A percentile compares a stretch with the other conserved stretches of the same genome.
These are phyloP conservation scores for Thaumetopoea pityocampa DNA, from an alignment of 1,140 invertebrate genomes.

Conservation along the genomic window DNA sequence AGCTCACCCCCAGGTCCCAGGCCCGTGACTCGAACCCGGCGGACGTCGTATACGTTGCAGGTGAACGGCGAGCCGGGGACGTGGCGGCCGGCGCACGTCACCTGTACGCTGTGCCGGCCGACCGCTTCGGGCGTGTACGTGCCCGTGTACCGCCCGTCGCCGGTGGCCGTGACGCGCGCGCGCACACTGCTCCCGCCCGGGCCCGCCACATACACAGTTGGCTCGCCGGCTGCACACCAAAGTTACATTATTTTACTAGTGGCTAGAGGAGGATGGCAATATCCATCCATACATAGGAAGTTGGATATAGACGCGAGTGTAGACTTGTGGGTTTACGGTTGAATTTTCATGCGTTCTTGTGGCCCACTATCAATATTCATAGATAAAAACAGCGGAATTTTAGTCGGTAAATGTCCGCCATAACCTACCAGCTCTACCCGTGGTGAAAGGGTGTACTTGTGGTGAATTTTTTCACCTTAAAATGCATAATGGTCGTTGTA, in stretches of 20 bases:
- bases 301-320: too few species aligned
- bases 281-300: too few species aligned
- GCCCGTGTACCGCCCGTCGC: slow-evolving; percentile 80
- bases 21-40: slow-evolving; percentile 88
- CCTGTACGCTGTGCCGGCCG: slow-evolving; percentile 88
- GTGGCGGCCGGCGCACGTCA: slow-evolving; percentile 87
- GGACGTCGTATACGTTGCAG: slow-evolving; percentile 95
- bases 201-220: slow-evolving; percentile 84
- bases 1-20: slow-evolving; percentile 76
- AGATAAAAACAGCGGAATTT: too few species aligned
- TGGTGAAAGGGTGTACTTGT: too few species aligned
- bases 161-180: slow-evolving; percentile 77
- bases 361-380: too few species aligned
- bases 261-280: too few species aligned
- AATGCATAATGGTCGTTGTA: too few species aligned
- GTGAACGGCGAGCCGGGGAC: slow-evolving; percentile 94
- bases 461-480: too few species aligned
- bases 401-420: too few species aligned
- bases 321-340: too few species aligned
- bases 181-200: slow-evolving; percentile 87
- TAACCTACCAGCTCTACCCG: too few species aligned
- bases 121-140: slow-evolving; percentile 90
- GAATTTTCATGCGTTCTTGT: too few species aligned
- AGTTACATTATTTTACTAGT: not conserved
- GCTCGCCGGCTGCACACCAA: slow-evolving; percentile 72